phyloP scores from a whole-genome alignment of 2,797 vertebrate genomes.

The Smutsia gigantea region DNA sequence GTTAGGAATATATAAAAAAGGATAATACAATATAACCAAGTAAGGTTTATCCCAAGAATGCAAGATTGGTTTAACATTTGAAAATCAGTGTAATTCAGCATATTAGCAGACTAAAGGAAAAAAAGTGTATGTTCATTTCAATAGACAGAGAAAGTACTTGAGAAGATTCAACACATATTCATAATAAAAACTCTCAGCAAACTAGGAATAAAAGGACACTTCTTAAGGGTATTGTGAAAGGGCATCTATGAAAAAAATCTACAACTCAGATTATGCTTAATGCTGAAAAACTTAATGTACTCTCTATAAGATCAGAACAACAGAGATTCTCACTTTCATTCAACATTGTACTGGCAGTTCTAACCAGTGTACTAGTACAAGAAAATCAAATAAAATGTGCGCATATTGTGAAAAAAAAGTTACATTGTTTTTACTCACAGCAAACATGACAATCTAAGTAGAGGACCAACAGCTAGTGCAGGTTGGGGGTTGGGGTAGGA shows the following conservation, averaged over 20 bases:
- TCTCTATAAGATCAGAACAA: neutral
- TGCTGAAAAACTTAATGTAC: neutral
- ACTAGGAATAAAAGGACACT: neutral
- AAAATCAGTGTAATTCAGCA: neutral
- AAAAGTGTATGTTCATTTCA: neutral
- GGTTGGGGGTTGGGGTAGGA: neutral
- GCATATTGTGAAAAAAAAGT: neutral
- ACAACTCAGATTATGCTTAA: neutral
- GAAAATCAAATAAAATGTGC: neutral
- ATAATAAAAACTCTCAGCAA: neutral
- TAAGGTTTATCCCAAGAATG: neutral
- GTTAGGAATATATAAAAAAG: neutral
- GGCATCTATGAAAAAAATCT: neutral
- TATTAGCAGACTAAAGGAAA: neutral
- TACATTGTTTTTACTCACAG: neutral
- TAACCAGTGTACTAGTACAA: neutral
- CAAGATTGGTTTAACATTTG: conserved; percentile 30
- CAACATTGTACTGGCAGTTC: too few relatives aligned
- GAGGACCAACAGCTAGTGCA: too few relatives aligned
- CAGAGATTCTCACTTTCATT: neutral
- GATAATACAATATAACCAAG: neutral
- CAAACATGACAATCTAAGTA: too few relatives aligned
- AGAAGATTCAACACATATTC: neutral
- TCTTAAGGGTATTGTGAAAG: neutral
- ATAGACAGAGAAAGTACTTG: neutral